Evolutionary conservation across 2,113 vertebrate species (phyloP).

Genomic region (Barnardius zonarius): DNA sequence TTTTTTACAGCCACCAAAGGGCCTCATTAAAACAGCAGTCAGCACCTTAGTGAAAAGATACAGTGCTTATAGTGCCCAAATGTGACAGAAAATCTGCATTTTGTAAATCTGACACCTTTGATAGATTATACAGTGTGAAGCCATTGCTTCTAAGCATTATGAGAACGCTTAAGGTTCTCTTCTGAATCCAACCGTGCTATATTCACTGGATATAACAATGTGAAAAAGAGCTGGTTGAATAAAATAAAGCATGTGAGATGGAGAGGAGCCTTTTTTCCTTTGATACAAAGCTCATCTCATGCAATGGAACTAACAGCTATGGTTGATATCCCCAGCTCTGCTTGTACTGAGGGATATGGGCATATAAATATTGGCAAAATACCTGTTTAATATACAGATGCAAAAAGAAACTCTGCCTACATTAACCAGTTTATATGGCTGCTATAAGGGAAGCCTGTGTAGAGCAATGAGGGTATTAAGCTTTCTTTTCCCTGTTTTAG

Average conservation of each 20-base stretch:
- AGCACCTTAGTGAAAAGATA: conserved; percentile 84
- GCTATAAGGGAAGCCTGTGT: neutral
- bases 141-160: conserved; percentile 81
- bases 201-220: conserved; percentile 78
- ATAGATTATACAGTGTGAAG: conserved; percentile 88
- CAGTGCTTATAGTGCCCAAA: conserved; percentile 81
- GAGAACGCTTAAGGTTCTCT: conserved; percentile 78
- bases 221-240: conserved; percentile 71
- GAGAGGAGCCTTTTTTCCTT: conserved; percentile 70
- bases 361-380: conserved; percentile 57
- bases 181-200: conserved; percentile 78
- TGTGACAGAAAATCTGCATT: conserved; percentile 87
- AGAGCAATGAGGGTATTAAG: neutral
- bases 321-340: conserved; percentile 49
- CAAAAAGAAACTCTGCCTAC: neutral
- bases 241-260: conserved; percentile 73
- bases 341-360: conserved; percentile 21
- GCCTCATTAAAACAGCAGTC: conserved; percentile 88
- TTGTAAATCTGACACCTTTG: conserved; percentile 88
- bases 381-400: conserved; percentile 32
- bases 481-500: neutral
- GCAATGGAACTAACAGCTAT: conserved; percentile 27
- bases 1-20: conserved; percentile 92
- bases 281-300: conserved; percentile 65
- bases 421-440: neutral